Evolutionary conservation across 53 echinoderm and acorn worm genomes (phyloP).

Genomic region (Luidia sarsii): DNA sequence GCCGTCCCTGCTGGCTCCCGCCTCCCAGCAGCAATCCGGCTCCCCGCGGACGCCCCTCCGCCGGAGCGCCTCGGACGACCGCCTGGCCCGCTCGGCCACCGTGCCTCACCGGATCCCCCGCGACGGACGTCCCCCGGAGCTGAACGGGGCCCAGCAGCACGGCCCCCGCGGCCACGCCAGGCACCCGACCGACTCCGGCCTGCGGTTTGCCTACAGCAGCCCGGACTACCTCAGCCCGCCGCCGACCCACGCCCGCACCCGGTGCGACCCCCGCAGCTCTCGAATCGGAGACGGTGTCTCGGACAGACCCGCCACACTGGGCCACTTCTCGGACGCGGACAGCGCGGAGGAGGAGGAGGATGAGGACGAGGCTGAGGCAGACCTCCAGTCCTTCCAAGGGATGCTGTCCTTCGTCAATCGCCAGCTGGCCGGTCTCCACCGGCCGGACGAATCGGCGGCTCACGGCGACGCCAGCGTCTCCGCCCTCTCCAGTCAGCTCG

Average conservation of each 20-base stretch:
- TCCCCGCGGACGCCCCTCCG: conserved; percentile 45
- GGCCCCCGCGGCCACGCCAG: background rate
- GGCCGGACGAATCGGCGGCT: background rate
- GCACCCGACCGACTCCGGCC: conserved; percentile 29
- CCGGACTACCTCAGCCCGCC: background rate
- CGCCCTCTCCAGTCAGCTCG: background rate
- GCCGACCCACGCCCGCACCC: background rate
- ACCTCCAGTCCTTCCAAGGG: conserved; percentile 73
- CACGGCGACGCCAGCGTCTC: conserved; percentile 15
- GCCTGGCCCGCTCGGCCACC: conserved; percentile 26
- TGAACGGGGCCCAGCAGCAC: conserved; percentile 20
- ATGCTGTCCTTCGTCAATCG: conserved; percentile 84
- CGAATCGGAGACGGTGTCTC: background rate
- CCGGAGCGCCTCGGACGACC: conserved; percentile 44
- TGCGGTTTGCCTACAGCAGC: conserved; percentile 20
- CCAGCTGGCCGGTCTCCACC: conserved; percentile 54
- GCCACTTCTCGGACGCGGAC: conserved; percentile 45
- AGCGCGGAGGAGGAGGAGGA: conserved; percentile 43
- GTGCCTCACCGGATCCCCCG: conserved; percentile 36
- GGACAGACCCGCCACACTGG: background rate
- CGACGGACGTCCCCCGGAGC: background rate
- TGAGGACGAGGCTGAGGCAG: conserved; percentile 25
- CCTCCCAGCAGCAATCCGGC: background rate
- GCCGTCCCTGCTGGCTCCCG: background rate
- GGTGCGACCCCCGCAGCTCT: background rate